Base-by-base conservation (phyloP, 2,888 invertebrate genomes). In the Chouioia cunea region DNA sequence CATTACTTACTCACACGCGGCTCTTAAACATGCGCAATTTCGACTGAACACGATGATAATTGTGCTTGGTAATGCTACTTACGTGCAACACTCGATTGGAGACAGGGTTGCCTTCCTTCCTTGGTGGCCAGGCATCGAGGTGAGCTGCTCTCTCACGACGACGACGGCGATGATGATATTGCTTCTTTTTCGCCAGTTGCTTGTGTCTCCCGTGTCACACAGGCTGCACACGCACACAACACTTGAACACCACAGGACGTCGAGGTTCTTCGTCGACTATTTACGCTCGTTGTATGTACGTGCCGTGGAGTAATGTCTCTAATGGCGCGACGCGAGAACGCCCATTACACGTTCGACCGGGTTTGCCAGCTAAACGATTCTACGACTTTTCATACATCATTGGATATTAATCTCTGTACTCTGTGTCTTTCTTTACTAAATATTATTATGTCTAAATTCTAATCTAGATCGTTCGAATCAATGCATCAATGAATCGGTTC, bases 31-130 rank as follows among this genome's bases (percentile, higher is more conserved):
- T 44, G 48, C 53, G 8, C 20, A 10, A 27, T 56, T 47, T 43
- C 16, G 27, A 16, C 23, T 15, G 16, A 15, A 46, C 3, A 6
- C 2, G 22, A 15, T 48, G 27, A 18, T 18, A 36, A 18, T 18
- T 47, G 46, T 46, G 6, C 36, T 23, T 22, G 16, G 44, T 10
- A n/a, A n/a, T 44, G 43, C 0, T 16, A 73, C 72, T 73, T 73
- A 73, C 72, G 72, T 73, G 72, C 72, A 63, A 65, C 65, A 20
- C 72, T 73, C 58, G 58, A 16, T 57, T 8, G 57, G 23, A 65
- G 69, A 53, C 58, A 27, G 62, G 50, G 58, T 46, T 62, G 48
- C 48, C 57, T 53, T 69, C 63, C 56, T 52, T 36, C 23, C n/a
- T 10, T 47, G 20, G 50, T 50, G 16, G 18, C 44, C 59, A 57